Percentiles rank a stretch among this genome's conserved stretches.
Conservation (phyloP, 2,888 invertebrate genomes). For the Scotopteryx bipunctaria region DNA sequence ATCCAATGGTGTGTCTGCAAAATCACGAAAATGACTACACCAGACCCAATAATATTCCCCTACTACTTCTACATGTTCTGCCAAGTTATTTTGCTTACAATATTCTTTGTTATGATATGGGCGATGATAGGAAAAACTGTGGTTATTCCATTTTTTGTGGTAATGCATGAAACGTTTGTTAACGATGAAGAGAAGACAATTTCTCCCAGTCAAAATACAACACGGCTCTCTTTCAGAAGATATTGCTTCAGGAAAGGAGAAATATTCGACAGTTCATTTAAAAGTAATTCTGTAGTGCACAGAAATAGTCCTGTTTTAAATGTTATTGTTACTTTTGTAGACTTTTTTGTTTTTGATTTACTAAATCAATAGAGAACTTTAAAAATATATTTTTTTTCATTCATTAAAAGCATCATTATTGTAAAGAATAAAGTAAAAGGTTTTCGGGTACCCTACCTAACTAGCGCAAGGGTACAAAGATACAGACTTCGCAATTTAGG, state of each 20-base stretch:
- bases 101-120: constrained; percentile 58
- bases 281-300: constrained; percentile 28
- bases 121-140: constrained; percentile 52
- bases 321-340: constrained; percentile 1
- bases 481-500: too few relatives aligned
- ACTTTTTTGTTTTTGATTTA: constrained; percentile 9
- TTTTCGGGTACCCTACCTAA: too few relatives aligned
- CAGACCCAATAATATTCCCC: constrained; percentile 67
- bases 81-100: constrained; percentile 62
- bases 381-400: neutral
- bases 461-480: too few relatives aligned
- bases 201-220: constrained; percentile 29
- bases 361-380: constrained; percentile 2
- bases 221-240: constrained; percentile 55
- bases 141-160: constrained; percentile 55
- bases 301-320: constrained; percentile 1
- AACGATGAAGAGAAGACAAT: constrained; percentile 9
- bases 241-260: constrained; percentile 74
- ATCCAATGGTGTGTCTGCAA: constrained; percentile 72
- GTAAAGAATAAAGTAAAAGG: too few relatives aligned
- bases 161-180: constrained; percentile 46
- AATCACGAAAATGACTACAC: constrained; percentile 59
- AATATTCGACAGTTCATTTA: constrained; percentile 59
- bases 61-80: constrained; percentile 72
- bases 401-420: too few relatives aligned